Evolutionary conservation across 2,113 vertebrate species (phyloP).

Genomic region (Rhea pennata): DNA sequence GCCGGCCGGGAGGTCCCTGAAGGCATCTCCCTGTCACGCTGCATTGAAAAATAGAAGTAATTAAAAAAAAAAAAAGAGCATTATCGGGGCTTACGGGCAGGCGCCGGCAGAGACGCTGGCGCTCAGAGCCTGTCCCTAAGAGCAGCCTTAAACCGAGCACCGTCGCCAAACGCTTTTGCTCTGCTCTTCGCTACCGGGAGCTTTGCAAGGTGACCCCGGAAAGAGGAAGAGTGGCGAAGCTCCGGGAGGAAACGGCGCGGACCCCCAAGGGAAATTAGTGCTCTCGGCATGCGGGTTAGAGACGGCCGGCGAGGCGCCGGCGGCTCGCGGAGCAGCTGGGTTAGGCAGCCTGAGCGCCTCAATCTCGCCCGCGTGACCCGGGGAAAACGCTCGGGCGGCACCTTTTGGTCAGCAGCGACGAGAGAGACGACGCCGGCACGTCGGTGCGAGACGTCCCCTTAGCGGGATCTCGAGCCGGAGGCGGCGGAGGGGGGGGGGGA

Average conservation of each 20-base stretch:
- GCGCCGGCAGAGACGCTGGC: too few species aligned
- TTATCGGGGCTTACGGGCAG: neutral
- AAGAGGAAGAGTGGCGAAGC: neutral
- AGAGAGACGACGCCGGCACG: too few species aligned
- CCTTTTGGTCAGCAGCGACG: too few species aligned
- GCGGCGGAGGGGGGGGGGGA: too few species aligned
- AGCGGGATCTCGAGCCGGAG: too few species aligned
- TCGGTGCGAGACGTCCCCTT: too few species aligned
- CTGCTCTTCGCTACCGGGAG: fast-evolving
- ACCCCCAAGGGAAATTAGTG: too few species aligned
- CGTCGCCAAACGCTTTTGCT: neutral
- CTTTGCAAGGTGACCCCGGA: neutral
- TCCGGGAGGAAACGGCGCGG: neutral
- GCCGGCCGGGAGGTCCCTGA: neutral
- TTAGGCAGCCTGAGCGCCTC: neutral
- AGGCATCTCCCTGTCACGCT: neutral
- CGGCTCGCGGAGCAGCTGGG: too few species aligned
- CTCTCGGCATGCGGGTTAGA: too few species aligned
- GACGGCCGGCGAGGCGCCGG: neutral
- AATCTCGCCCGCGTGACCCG: neutral
- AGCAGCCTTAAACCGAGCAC: neutral
- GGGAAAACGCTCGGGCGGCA: too few species aligned
- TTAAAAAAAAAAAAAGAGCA: neutral
- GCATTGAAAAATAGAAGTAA: too few species aligned
- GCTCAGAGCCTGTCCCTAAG: neutral